phyloP scores from a whole-genome alignment of 2,888 invertebrate species.

The Calameuta pallipes region DNA sequence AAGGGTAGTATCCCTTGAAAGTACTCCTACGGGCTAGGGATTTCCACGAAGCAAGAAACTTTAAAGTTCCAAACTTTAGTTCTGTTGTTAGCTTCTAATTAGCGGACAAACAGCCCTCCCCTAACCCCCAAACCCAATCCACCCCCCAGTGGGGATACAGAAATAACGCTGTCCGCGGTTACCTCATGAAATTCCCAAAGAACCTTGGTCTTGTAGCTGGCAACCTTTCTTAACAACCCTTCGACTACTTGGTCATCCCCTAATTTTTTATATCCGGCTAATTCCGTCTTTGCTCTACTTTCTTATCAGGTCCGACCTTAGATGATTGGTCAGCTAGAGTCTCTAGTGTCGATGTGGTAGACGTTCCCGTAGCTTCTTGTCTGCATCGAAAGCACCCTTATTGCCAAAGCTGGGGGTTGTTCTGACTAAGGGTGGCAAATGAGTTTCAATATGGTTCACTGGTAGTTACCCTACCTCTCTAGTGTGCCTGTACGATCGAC shows the following conservation, averaged over 20 bases:
- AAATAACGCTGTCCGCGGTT: conserved; percentile 36
- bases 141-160: conserved; percentile 46
- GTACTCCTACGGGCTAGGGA: conserved; percentile 11
- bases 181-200: conserved; percentile 13
- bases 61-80: conserved; percentile 61
- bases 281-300: too few species aligned
- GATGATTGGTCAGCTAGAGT: too few species aligned
- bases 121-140: too few species aligned
- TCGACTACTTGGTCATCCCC: too few species aligned
- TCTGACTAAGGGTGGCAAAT: background rate
- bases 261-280: too few species aligned
- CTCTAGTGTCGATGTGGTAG: too few species aligned
- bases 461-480: conserved; percentile 57
- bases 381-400: background rate
- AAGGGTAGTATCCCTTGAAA: too few species aligned
- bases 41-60: conserved; percentile 59
- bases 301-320: too few species aligned
- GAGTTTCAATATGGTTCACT: conserved; percentile 58
- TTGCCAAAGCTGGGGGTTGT: background rate
- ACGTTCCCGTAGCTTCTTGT: too few species aligned
- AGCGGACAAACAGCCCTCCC: conserved; percentile 60
- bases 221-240: too few species aligned
- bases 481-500: conserved; percentile 40
- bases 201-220: too few species aligned
- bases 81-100: conserved; percentile 65